phyloP scores from a whole-genome alignment of 2,888 invertebrate species.

The Mythimna pallens region DNA sequence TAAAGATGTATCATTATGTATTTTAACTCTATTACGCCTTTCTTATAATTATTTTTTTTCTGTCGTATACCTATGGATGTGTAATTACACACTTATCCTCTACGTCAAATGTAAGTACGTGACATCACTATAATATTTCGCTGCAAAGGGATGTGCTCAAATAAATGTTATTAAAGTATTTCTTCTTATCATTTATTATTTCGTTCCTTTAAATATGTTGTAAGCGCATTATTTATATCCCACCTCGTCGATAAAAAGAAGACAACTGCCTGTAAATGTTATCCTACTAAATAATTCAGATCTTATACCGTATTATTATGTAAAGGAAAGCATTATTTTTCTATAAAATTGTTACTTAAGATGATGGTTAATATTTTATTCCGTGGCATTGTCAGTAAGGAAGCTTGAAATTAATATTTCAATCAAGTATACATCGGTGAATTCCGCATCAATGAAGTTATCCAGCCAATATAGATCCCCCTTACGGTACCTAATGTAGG shows the following conservation, averaged over 20 bases:
- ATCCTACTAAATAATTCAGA: not conserved
- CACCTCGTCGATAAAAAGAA: not conserved
- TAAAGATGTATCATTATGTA: slow-evolving; percentile 68
- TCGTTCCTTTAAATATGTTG: not conserved
- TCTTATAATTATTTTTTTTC: slow-evolving; percentile 62
- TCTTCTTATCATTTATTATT: not conserved
- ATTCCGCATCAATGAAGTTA: slow-evolving; percentile 70
- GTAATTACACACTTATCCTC: slow-evolving; percentile 60
- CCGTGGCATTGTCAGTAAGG: slow-evolving; percentile 63
- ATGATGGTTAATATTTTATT: slow-evolving; percentile 25
- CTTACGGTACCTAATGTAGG: slow-evolving; percentile 45
- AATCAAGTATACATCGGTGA: slow-evolving; percentile 78
- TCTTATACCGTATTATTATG: not conserved
- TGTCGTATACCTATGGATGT: slow-evolving; percentile 46
- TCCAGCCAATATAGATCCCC: slow-evolving; percentile 72
- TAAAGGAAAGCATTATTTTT: not conserved
- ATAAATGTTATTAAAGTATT: not conserved
- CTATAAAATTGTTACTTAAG: slow-evolving; percentile 7
- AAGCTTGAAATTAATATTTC: slow-evolving; percentile 84
- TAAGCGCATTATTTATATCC: not conserved
- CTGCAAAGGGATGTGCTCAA: slow-evolving; percentile 22
- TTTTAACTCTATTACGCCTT: slow-evolving; percentile 68
- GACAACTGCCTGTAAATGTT: too few relatives aligned
- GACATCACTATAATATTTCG: slow-evolving; percentile 30
- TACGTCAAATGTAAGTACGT: slow-evolving; percentile 36